phyloP scores from a whole-genome alignment of 2,113 vertebrate species.

The Sylvietta virens region DNA sequence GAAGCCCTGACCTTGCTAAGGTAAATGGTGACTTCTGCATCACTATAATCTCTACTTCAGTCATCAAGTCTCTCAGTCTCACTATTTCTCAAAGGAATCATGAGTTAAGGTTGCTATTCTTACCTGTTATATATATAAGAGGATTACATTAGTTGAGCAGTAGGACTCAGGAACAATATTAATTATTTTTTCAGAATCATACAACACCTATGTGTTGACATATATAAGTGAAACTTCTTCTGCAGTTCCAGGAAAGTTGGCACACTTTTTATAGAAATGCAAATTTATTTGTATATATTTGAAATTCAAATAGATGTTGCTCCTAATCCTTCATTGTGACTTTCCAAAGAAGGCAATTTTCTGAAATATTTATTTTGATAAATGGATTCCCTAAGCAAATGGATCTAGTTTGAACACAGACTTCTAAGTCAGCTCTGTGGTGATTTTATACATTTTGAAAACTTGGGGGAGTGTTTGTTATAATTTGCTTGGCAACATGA shows the following conservation, averaged over 20 bases:
- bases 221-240: not conserved
- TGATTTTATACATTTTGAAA: not conserved
- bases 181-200: not conserved
- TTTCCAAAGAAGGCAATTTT: not conserved
- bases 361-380: not conserved
- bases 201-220: not conserved
- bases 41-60: not conserved
- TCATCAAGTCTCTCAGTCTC: not conserved
- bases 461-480: accelerated
- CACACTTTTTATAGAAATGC: not conserved
- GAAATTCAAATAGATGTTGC: not conserved
- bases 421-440: not conserved
- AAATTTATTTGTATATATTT: not conserved
- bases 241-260: not conserved
- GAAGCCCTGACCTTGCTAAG: not conserved
- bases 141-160: not conserved
- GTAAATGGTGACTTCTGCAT: not conserved
- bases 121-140: not conserved
- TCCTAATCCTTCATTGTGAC: not conserved
- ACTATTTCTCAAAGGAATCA: not conserved
- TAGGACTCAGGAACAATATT: not conserved
- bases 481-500: not conserved
- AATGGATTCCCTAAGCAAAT: not conserved
- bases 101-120: not conserved
- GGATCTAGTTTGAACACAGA: not conserved